Evolutionary conservation across 2,888 invertebrate species (phyloP).

Genomic region (Tubiluchus corallicola): DNA sequence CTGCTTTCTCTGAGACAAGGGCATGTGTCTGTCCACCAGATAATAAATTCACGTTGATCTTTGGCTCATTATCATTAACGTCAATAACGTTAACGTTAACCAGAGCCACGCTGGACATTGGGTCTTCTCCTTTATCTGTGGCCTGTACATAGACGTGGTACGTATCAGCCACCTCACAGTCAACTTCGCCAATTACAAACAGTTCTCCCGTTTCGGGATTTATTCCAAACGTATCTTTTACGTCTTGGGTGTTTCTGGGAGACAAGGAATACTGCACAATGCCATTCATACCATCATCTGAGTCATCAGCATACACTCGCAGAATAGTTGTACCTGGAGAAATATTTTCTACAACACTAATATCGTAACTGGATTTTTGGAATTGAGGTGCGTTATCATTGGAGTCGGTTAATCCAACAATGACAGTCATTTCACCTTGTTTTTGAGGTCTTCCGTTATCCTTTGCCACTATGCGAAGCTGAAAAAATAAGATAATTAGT

Average conservation of each 20-base stretch:
- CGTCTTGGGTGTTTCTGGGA: neutral
- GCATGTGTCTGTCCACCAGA: neutral
- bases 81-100: neutral
- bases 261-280: neutral
- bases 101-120: neutral
- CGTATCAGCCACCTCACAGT: neutral
- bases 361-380: neutral
- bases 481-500: too few species aligned
- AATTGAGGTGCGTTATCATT: neutral
- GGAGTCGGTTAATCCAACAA: neutral
- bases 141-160: slow-evolving; percentile 3
- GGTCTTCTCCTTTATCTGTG: neutral
- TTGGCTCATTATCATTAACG: neutral
- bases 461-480: too few species aligned
- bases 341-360: neutral
- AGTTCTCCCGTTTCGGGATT: neutral
- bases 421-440: neutral
- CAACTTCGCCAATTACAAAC: neutral
- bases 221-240: neutral
- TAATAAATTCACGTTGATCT: neutral
- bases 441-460: neutral
- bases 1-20: neutral
- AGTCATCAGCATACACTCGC: neutral
- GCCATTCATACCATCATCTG: neutral
- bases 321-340: neutral